Percentiles rank a stretch among this genome's conserved stretches.
Evolutionary conservation across 2,888 invertebrate genomes (phyloP).

Genomic region (Drosophila siamana): DNA sequence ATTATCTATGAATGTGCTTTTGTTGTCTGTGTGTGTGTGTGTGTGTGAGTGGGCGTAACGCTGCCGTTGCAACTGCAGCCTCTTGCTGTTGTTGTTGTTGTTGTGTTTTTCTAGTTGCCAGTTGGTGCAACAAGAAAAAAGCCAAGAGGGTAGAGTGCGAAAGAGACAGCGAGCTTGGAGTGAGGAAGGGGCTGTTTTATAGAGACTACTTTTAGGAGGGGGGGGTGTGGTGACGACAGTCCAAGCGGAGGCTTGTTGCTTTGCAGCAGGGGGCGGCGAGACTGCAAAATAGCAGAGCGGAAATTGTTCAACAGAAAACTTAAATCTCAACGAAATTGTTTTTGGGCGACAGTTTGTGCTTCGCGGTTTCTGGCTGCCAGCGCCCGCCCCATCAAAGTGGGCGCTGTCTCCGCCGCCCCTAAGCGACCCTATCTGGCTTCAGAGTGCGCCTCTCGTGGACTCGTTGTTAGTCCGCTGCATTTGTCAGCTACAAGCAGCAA

Average conservation of each 20-base stretch:
- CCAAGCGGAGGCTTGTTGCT: no score
- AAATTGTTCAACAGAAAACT: constrained; percentile 78
- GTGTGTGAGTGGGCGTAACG: constrained; percentile 42
- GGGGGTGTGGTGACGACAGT: no score
- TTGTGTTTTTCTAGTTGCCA: constrained; percentile 25
- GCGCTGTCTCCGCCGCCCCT: neutral
- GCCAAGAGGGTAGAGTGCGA: neutral
- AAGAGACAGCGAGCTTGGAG: neutral
- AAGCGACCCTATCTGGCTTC: no score
- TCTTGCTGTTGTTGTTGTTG: constrained; percentile 21
- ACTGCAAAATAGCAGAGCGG: constrained; percentile 46
- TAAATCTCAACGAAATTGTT: constrained; percentile 80
- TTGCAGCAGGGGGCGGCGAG: no score
- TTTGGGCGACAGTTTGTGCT: constrained; percentile 78
- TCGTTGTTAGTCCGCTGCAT: no score
- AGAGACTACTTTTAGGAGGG: neutral
- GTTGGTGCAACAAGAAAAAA: constrained; percentile 47
- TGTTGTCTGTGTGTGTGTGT: constrained; percentile 7
- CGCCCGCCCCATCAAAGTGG: neutral
- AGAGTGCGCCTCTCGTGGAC: no score
- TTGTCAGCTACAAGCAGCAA: no score
- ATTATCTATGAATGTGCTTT: constrained; percentile 80
- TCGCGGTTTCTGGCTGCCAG: neutral
- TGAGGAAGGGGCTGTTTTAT: neutral
- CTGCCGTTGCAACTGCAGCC: constrained; percentile 8